A percentile compares a stretch with the other conserved stretches of the same genome.
Evolutionary conservation across 2,888 invertebrate genomes (phyloP).

Genomic region (Epicampocera succincta): DNA sequence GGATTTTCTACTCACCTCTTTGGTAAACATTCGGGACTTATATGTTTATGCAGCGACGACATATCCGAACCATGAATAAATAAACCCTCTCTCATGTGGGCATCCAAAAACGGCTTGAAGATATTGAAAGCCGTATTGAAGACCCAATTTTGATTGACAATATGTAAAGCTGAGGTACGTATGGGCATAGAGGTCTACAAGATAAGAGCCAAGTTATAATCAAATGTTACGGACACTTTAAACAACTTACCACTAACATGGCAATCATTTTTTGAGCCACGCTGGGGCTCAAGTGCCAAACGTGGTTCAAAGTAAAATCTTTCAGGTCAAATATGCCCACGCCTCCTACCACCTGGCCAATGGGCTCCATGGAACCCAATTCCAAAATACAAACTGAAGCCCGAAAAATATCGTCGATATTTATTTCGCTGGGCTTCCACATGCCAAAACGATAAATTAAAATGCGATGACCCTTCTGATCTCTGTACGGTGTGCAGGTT

Average conservation of each 20-base stretch:
- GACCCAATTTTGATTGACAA: constrained; percentile 91
- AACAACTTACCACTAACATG: constrained; percentile 87
- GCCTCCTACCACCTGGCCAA: constrained; percentile 89
- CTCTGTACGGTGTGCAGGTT: constrained; percentile 88
- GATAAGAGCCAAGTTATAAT: constrained; percentile 13
- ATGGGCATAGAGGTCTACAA: constrained; percentile 88
- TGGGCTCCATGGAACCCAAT: constrained; percentile 88
- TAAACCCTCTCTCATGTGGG: constrained; percentile 85
- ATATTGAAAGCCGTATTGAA: constrained; percentile 90
- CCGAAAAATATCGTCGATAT: constrained; percentile 87
- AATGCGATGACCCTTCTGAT: constrained; percentile 88
- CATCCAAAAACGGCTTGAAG: constrained; percentile 89
- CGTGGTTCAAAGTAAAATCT: constrained; percentile 87
- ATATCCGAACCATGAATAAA: constrained; percentile 87
- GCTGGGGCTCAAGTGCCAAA: constrained; percentile 88
- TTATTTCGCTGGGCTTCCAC: constrained; percentile 87
- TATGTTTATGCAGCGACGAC: constrained; percentile 88
- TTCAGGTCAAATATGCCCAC: constrained; percentile 89
- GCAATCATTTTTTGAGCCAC: constrained; percentile 87
- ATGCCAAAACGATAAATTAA: constrained; percentile 87
- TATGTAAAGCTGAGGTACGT: constrained; percentile 88
- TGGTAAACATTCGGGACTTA: constrained; percentile 87
- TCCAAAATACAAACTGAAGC: constrained; percentile 88
- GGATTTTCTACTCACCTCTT: constrained; percentile 80
- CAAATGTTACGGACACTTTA: no score